phyloP scores from a whole-genome alignment of 2,113 vertebrate species.

The Lepisosteus osseus region DNA sequence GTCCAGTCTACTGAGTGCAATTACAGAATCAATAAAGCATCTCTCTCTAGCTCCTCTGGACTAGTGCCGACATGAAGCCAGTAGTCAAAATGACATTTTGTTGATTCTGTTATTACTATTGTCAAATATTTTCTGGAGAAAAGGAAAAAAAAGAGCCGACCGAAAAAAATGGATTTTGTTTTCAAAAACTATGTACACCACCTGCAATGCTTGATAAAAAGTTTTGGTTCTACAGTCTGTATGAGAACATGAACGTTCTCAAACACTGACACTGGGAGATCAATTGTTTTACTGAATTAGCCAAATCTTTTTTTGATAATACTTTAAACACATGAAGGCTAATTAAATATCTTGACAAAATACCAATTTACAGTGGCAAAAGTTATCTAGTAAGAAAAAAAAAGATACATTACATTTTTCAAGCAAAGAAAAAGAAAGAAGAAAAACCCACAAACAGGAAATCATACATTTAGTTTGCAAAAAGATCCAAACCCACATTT shows the following conservation, averaged over 20 bases:
- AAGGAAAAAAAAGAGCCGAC: conserved; percentile 32
- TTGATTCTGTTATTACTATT: conserved; percentile 63
- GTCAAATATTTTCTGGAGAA: conserved; percentile 47
- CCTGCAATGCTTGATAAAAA: background rate
- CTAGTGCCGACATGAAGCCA: conserved; percentile 73
- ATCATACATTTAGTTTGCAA: no score
- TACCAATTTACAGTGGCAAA: no score
- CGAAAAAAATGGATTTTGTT: background rate
- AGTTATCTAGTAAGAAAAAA: no score
- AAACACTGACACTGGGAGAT: background rate
- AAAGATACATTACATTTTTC: no score
- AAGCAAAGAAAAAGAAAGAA: no score
- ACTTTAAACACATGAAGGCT: no score
- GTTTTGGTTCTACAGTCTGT: background rate
- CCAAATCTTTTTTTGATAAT: no score
- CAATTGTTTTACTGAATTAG: no score
- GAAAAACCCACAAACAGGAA: background rate
- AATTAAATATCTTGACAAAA: no score
- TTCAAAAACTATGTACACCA: background rate
- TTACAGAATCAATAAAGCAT: conserved; percentile 80
- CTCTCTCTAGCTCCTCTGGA: conserved; percentile 81
- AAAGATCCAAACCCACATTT: no score
- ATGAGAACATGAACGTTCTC: background rate
- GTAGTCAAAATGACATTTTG: conserved; percentile 61
- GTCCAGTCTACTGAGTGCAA: conserved; percentile 71